A percentile compares a stretch with the other conserved stretches of the same genome.
phyloP scores from a whole-genome alignment of 2,113 vertebrate species.

The Salvelinus fontinalis region DNA sequence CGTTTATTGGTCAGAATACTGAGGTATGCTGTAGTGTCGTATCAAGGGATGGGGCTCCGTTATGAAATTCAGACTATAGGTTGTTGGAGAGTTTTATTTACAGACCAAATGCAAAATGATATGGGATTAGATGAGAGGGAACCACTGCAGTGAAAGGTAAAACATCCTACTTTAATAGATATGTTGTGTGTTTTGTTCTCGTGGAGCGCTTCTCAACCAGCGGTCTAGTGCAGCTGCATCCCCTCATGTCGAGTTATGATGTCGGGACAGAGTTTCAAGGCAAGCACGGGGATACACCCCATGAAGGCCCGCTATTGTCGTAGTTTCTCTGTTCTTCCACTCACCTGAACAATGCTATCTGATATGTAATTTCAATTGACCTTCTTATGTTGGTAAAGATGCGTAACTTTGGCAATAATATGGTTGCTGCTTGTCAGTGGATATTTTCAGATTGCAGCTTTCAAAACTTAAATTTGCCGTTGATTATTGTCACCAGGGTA shows the following conservation, averaged over 20 bases:
- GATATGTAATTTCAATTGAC: background rate
- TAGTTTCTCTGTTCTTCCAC: background rate
- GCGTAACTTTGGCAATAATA: background rate
- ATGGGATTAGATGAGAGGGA: conserved; percentile 9
- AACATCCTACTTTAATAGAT: background rate
- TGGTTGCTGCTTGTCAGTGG: background rate
- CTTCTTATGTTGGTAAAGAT: background rate
- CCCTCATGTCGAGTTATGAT: conserved; percentile 3
- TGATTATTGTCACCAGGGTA: background rate
- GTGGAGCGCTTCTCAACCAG: conserved; percentile 29
- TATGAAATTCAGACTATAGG: conserved; percentile 22
- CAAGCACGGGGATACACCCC: conserved; percentile 16
- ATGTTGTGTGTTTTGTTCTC: background rate
- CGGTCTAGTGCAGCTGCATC: conserved; percentile 31
- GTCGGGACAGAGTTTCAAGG: conserved; percentile 16
- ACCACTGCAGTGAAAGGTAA: conserved; percentile 47
- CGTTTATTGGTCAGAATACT: conserved; percentile 3
- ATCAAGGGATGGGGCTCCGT: background rate
- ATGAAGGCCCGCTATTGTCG: background rate
- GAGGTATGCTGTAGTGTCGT: background rate
- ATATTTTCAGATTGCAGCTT: background rate
- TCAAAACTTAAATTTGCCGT: background rate
- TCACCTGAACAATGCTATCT: background rate
- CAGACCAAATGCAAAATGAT: background rate
- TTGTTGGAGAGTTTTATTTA: background rate